Evolutionary conservation across 2,888 invertebrate species (phyloP), one percentile per base, ranked within the genome.

Genomic region (Lepidochitona cinerea): DNA sequence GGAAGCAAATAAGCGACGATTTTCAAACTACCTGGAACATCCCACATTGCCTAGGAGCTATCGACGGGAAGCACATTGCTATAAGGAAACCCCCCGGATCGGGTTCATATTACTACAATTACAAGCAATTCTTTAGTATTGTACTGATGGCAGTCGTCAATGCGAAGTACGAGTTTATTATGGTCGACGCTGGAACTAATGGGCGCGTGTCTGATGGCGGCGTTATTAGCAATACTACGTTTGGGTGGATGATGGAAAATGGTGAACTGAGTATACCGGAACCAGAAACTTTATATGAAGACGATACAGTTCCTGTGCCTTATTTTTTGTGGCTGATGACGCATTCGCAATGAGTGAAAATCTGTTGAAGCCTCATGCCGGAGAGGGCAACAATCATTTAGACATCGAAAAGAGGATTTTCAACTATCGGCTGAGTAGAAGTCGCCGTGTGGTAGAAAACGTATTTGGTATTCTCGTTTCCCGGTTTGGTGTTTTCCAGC

Each of bases 161-260:
- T 71, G 71, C 68, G 7, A 70, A 69, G 6, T 73, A 73, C 32
- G 66, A 73, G 72, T 73, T 73, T 49, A 59, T 73, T 6, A 65
- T 72, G 41, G 65, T 71, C 12, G 64, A 72, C 37, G 65, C 64
- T 64, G 65, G 71, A 9, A 66, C 65, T 4, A 66, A 66, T 41
- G 72, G 67, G 5, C 37, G 68, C n/a, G 14, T 37, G 3, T 36
- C 37, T 23, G 68, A 68, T 35, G 68, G 37, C 18, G 68, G 67
- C 23, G n/a, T 37, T 9, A 36, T 49, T 26, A 12, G 12, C 32
- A 5, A 72, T 36, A 49, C 41, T 18, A 68, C 18, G 14, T 68
- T 72, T 33, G 67, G 67, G 37, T 5, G 7, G 3, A 68, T 37
- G 37, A 18, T 41, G 5, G 71, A 32, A 6, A 33, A 23, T 5